These are phyloP conservation scores for Sebastes fasciatus DNA, from an alignment of 2,113 vertebrate genomes.

Conservation along the genomic window DNA sequence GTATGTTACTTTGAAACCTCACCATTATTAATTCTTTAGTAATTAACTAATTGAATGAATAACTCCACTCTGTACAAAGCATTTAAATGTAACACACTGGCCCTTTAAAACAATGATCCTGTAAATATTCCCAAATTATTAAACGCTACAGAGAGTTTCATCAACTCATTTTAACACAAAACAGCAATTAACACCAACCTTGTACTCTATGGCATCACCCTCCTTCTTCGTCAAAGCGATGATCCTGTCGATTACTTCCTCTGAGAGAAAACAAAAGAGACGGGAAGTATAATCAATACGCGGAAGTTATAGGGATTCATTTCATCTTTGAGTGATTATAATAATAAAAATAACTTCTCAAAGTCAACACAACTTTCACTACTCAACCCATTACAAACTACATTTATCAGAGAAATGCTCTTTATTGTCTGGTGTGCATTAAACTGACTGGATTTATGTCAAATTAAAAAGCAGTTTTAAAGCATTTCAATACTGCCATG, in stretches of 20 bases:
- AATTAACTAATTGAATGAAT: neutral
- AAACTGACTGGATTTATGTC: neutral
- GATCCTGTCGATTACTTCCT: conserved; percentile 85
- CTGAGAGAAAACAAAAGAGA: conserved; percentile 69
- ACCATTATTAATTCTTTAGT: neutral
- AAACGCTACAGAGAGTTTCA: neutral
- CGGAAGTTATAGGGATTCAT: neutral
- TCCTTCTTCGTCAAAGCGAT: conserved; percentile 84
- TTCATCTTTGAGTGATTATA: neutral
- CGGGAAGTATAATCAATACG: neutral
- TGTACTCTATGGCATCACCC: conserved; percentile 86
- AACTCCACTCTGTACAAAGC: neutral
- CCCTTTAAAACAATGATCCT: neutral
- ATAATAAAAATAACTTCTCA: neutral
- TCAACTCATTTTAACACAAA: too few species aligned
- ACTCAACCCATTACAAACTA: neutral
- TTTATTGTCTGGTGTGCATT: neutral
- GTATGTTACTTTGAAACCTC: too few species aligned
- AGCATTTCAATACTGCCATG: too few species aligned
- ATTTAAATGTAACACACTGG: neutral
- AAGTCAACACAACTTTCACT: neutral
- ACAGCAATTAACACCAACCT: conserved; percentile 82
- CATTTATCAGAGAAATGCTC: neutral
- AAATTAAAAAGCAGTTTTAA: neutral
- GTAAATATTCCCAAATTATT: neutral